These are phyloP conservation scores for Drosophila mercatorum DNA, from an alignment of 2,888 invertebrate species.

Conservation along the genomic window DNA sequence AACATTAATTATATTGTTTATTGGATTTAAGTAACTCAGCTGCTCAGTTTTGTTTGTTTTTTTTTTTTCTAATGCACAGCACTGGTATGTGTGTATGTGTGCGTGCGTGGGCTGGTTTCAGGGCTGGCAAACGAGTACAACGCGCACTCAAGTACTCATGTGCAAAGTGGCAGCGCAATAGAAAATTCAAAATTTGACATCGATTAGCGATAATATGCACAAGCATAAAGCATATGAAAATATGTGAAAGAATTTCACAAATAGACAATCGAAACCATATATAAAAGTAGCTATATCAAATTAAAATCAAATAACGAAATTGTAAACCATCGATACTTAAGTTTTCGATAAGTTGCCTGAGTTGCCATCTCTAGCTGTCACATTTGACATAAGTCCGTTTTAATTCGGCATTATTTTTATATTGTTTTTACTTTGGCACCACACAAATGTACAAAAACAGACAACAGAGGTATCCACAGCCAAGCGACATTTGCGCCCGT, in stretches of 20 bases:
- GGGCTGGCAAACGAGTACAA: conserved; percentile 32
- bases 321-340: conserved; percentile 6
- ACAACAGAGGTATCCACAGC: conserved; percentile 1
- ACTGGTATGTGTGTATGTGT: conserved; percentile 22
- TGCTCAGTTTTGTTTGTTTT: conserved; percentile 51
- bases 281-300: neutral
- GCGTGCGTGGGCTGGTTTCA: conserved; percentile 34
- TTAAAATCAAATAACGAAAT: neutral
- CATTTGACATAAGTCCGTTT: conserved; percentile 60
- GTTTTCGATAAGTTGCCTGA: neutral
- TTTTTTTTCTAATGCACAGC: conserved; percentile 39
- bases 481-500: conserved; percentile 9
- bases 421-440: conserved; percentile 54
- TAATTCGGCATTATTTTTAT: conserved; percentile 60
- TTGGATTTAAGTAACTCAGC: conserved; percentile 51
- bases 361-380: conserved; percentile 54
- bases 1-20: conserved; percentile 37
- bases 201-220: neutral
- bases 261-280: neutral
- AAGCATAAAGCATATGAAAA: neutral
- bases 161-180: conserved; percentile 29
- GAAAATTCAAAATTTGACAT: conserved; percentile 15
- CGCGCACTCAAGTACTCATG: conserved; percentile 17
- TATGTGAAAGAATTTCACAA: no score
- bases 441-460: conserved; percentile 49